Base-by-base conservation (phyloP, 2,888 invertebrate species). In the Mimumesa dahlbomi region DNA sequence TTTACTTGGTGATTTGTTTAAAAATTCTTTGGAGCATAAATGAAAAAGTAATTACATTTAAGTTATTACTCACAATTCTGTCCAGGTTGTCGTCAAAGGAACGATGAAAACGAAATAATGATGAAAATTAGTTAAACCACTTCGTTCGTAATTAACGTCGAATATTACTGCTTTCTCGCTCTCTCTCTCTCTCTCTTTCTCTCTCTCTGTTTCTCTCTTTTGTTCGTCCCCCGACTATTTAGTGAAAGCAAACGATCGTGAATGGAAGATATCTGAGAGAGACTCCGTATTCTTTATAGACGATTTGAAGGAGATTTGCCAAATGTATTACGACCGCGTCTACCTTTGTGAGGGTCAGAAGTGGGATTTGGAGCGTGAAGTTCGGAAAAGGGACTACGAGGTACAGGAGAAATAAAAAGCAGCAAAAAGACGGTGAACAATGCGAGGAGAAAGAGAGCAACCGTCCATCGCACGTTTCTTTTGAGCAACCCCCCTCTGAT, bases 361-460 rank as follows among this genome's bases (percentile, higher is more conserved):
- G 94, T 99, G 98, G 95, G 99, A 99, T 95, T 97, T 99, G 96
- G 99, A 99, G 95, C 95, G 96, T 93, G 97, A 98, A 94, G 98
- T 98, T 93, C 95, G 97, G 93, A 98, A 97, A 94, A 97, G 97
- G 94, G 98, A 98, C 93, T 98, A 96, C 93, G 98, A 98, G 97
- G 98, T 98, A 95, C 94, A 85, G 83, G 69, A 74, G 73, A 79
- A 67, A 61, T 59, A 53, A 61, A 34, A 59, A 61, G 52, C 11
- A 43, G 52, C 57, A 48, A 31, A 53, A 29, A 70, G 70, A 80
- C 72, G 80, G 67, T 48, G 80, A 80, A 81, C 73, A 79, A 77
- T 73, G 82, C 76, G 73, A 75, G 75, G 79, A 75, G 73, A 76
- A 52, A 67, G 65, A 66, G 67, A 77, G 59, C 62, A 71, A 63